Evolutionary conservation across 2,888 invertebrate species (phyloP).

Genomic region (Myopa testacea): DNA sequence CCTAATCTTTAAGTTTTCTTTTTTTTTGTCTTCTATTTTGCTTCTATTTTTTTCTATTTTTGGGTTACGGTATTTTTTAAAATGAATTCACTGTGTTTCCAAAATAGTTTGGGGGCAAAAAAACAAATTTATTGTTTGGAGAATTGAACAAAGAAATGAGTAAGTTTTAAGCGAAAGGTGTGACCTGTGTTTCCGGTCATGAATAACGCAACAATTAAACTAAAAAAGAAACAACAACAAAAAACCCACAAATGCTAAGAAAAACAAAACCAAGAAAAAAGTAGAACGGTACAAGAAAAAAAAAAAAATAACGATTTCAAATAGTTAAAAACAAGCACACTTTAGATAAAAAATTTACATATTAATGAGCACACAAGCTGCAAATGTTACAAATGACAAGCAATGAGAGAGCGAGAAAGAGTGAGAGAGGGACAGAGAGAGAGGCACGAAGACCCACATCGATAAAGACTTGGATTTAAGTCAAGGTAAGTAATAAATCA

Average conservation of each 20-base stretch:
- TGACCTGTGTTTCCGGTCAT: conserved; percentile 30
- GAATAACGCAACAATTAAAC: conserved; percentile 16
- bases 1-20: too few relatives aligned
- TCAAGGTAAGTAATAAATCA: too few relatives aligned
- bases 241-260: not conserved
- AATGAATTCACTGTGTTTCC: conserved; percentile 14
- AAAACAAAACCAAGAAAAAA: not conserved
- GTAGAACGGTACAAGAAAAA: not conserved
- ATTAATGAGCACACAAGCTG: conserved; percentile 16
- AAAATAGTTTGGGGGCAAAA: not conserved
- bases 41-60: too few relatives aligned
- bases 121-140: not conserved
- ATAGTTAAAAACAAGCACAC: conserved; percentile 15
- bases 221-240: not conserved
- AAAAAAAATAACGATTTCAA: conserved; percentile 2
- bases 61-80: not conserved
- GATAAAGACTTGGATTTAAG: too few relatives aligned
- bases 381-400: not conserved
- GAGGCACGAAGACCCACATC: not conserved
- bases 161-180: conserved; percentile 12
- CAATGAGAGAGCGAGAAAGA: not conserved
- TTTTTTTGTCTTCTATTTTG: too few relatives aligned
- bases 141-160: conserved; percentile 9
- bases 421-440: not conserved
- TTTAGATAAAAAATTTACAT: conserved; percentile 21